Evolutionary conservation across 2,113 vertebrate genomes (phyloP).

Genomic region (Cettia cetti): DNA sequence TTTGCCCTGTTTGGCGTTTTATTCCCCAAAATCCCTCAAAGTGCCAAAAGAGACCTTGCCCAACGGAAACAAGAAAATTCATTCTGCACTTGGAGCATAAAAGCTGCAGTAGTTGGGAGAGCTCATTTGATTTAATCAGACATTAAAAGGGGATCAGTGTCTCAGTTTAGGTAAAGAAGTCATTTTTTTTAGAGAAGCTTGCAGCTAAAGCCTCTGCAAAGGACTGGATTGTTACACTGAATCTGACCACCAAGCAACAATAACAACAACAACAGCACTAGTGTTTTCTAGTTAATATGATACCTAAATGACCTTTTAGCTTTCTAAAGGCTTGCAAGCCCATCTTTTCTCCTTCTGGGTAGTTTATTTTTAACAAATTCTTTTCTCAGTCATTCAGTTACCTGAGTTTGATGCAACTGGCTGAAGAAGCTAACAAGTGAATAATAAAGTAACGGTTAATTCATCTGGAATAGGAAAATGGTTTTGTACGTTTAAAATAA

Average conservation of each 20-base stretch:
- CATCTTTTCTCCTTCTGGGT: neutral
- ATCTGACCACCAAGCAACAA: neutral
- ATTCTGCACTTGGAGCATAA: neutral
- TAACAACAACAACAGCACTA: neutral
- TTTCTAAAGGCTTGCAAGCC: neutral
- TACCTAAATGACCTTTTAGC: neutral
- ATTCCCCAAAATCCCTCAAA: neutral
- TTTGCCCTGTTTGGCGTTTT: neutral
- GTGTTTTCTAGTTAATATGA: neutral
- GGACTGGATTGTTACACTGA: neutral
- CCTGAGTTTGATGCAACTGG: neutral
- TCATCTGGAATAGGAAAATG: neutral
- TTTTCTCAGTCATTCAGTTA: neutral
- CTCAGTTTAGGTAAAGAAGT: neutral
- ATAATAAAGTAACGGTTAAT: neutral
- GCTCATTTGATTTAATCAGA: neutral
- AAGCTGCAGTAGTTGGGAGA: neutral
- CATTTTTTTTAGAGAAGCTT: neutral
- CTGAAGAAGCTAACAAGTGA: neutral
- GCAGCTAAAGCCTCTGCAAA: neutral
- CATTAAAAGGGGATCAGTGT: neutral
- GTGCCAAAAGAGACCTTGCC: neutral
- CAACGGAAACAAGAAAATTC: neutral
- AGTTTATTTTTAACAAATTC: neutral
- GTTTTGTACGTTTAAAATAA: neutral